Evolutionary conservation across 2,113 vertebrate species (phyloP), one percentile per base, ranked within the genome.

Genomic region (Alaudala cheleensis): DNA sequence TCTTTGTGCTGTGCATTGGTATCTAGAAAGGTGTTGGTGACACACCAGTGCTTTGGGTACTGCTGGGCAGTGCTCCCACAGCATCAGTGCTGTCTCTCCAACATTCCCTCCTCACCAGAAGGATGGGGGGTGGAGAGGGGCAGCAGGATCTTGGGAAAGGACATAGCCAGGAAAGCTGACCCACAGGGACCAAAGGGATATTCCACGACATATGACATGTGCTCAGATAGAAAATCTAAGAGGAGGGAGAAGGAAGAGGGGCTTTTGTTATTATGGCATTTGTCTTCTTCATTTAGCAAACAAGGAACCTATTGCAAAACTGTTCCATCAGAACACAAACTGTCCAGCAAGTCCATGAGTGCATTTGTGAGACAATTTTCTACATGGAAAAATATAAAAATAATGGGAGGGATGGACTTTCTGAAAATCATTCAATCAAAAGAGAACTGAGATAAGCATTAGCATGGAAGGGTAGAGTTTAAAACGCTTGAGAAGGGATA

Each of bases 201-300:
- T 56, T 67, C 18, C 44, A 5, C 50, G 54, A 28, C 21, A 33
- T 34, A 28, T 25, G 16, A 47, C 0, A 0, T n/a, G 42, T 62
- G 29, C 25, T 87, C 65, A 78, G 37, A 29, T 0, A 25, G 14
- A 40, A 72, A 82, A 57, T 25, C 14, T 64, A 82, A 45, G 26
- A 33, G 18, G 42, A 44, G 14, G 7, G 47, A 86, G 22, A 9
- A 37, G 12, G 12, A 47, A 50, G 21, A n/a, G 9, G 10, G 2
- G 3, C 21, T 25, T 78, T 82, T 0, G 0, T 50, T 82, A 19
- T 24, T 28, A 34, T 6, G 12, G 34, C 4, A 6, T 61, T 67
- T 78, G 33, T 50, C 29, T 57, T 87, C 37, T 37, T 72, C 33
- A 49, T 25, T 82, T 47, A 92, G 0, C 10, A 49, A 25, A 17